Evolutionary conservation across 2,113 vertebrate species (phyloP).

Genomic region (Oreotragus oreotragus): DNA sequence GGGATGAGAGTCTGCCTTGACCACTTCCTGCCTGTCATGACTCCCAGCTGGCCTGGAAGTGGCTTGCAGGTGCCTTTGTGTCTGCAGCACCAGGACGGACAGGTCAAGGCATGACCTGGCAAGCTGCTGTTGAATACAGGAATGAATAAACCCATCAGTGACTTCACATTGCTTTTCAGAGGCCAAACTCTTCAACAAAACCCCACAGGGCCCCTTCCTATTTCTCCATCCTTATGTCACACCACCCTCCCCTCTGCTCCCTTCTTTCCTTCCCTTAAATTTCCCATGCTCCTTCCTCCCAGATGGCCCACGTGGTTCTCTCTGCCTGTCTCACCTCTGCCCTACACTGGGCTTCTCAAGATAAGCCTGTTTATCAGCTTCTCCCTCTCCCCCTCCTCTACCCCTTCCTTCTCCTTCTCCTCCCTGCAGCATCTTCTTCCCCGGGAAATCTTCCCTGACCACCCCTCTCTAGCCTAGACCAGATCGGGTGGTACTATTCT

Average conservation of each 20-base stretch:
- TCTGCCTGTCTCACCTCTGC: not conserved
- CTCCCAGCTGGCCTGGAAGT: not conserved
- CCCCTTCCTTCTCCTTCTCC: too few relatives aligned
- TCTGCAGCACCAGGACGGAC: not conserved
- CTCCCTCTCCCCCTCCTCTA: not conserved
- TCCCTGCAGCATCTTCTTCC: not conserved
- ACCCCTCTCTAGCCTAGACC: not conserved
- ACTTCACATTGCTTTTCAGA: not conserved
- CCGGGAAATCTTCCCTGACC: not conserved
- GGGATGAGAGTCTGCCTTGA: not conserved
- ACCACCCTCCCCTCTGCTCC: not conserved
- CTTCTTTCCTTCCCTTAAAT: not conserved
- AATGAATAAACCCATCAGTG: not conserved
- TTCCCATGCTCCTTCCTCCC: not conserved
- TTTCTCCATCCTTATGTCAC: not conserved
- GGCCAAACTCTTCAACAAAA: not conserved
- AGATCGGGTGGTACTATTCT: not conserved
- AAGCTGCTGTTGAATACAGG: not conserved
- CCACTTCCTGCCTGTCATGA: not conserved
- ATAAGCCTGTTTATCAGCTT: not conserved
- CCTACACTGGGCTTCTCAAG: not conserved
- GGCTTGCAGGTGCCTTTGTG: not conserved
- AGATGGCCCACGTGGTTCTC: rapidly evolving
- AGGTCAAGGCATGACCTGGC: not conserved
- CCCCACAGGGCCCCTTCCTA: too few relatives aligned